These are phyloP conservation scores for mouse (Mus musculus) DNA, from an alignment of 2,113 vertebrate genomes.

Conservation along the genomic window GRCm39 chr3:77726501-77727000, in stretches of 20 bases:
- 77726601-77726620: background rate
- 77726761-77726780: background rate
- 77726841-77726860: background rate
- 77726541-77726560: background rate
- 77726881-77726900: background rate
- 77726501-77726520: background rate
- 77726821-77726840: background rate
- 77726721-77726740: background rate
- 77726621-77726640: background rate
- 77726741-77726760: no score
- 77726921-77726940: background rate
- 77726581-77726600: background rate
- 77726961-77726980: background rate
- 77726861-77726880: background rate
- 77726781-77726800: no score
- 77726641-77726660: background rate
- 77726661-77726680: background rate
- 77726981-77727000: background rate
- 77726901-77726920: background rate
- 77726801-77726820: background rate
- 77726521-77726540: background rate
- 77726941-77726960: background rate
- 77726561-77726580: background rate
- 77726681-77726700: background rate
- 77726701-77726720: background rate